A percentile compares a stretch with the other conserved stretches of the same genome.
Conservation (phyloP, 1,140 invertebrate genomes). For the Cryptotermes secundus region DNA sequence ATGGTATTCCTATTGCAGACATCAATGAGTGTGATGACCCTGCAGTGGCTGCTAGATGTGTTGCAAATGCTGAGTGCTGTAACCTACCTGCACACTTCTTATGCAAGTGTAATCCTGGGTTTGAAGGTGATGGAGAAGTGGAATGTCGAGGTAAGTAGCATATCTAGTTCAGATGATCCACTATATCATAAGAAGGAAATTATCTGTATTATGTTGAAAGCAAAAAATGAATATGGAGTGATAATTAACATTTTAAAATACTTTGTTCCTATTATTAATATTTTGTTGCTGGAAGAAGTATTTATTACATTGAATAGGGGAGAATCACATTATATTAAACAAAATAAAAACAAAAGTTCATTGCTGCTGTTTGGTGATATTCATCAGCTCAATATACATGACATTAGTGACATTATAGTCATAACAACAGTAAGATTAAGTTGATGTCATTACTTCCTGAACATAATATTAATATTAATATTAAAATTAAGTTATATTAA, state of each 20-base stretch:
- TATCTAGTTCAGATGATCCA: not conserved
- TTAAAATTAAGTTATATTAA: too few species aligned
- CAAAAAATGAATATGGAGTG: not conserved
- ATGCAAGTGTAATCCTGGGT: constrained; percentile 90
- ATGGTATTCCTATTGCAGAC: constrained; percentile 61
- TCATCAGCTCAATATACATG: too few species aligned
- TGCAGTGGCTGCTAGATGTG: constrained; percentile 74
- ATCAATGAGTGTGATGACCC: constrained; percentile 93
- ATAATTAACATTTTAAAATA: not conserved
- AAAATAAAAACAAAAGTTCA: too few species aligned
- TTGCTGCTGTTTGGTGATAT: too few species aligned
- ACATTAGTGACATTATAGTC: too few species aligned
- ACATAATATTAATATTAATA: too few species aligned
- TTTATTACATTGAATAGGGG: too few species aligned
- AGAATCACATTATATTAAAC: too few species aligned
- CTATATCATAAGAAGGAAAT: not conserved
- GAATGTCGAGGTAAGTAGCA: constrained; percentile 55
- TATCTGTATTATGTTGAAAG: not conserved
- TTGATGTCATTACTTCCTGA: too few species aligned
- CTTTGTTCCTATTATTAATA: not conserved
- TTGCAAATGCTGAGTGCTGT: constrained; percentile 90
- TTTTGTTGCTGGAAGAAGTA: too few species aligned
- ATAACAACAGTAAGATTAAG: too few species aligned
- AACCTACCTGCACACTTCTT: constrained; percentile 91
- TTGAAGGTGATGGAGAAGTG: constrained; percentile 83